A percentile compares a stretch with the other conserved stretches of the same genome.
Conservation (phyloP, 1,140 invertebrate genomes). For the Helicoverpa armigera region DNA sequence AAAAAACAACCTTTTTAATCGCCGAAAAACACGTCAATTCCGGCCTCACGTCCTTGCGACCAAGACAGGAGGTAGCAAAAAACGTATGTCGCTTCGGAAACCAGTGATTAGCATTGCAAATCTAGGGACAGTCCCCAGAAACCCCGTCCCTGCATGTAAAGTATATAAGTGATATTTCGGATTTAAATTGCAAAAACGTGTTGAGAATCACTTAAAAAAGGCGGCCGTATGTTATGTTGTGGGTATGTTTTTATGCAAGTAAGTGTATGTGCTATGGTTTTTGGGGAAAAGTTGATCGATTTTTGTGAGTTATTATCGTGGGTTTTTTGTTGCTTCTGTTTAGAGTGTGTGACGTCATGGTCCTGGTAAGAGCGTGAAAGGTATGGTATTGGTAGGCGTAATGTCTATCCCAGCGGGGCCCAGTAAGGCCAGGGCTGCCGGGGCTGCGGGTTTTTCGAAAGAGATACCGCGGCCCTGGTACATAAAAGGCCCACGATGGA, state of each 20-base stretch:
- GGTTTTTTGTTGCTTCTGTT: background rate
- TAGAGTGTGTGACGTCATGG: background rate
- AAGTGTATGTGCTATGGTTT: conserved; percentile 19
- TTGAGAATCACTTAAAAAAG: conserved; percentile 52
- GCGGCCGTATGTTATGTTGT: conserved; percentile 30
- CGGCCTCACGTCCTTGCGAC: background rate
- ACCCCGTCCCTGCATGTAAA: conserved; percentile 50
- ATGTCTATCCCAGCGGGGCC: no score
- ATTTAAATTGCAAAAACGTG: conserved; percentile 71
- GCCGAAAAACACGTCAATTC: background rate
- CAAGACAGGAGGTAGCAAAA: conserved; percentile 34
- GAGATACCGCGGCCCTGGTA: no score
- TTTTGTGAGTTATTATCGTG: background rate
- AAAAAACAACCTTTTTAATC: conserved; percentile 3
- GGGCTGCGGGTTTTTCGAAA: no score
- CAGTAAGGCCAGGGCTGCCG: no score
- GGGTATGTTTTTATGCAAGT: conserved; percentile 18
- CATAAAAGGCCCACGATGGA: no score
- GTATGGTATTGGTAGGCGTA: no score
- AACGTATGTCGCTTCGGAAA: conserved; percentile 30
- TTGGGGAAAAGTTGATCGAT: background rate
- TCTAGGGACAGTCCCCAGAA: conserved; percentile 49
- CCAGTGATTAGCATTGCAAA: conserved; percentile 70
- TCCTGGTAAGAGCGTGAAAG: no score
- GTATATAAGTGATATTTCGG: conserved; percentile 58